phyloP scores from a whole-genome alignment of 1,140 invertebrate genomes.

The Drosophila tropicalis region DNA sequence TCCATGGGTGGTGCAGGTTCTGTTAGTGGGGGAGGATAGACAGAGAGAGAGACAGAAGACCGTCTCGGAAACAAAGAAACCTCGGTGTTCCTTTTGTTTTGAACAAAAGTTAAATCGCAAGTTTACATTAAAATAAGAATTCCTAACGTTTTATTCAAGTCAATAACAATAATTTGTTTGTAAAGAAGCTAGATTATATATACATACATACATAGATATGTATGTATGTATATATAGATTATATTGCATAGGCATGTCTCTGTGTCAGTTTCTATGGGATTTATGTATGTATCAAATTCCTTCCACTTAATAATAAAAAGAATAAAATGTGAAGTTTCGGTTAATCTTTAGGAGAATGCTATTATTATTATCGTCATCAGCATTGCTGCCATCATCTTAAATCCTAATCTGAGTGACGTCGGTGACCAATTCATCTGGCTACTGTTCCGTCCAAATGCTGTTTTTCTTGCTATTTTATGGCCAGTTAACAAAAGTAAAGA shows the following conservation, averaged over 20 bases:
- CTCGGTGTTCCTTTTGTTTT: neutral
- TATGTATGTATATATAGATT: too few relatives aligned
- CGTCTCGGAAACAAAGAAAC: constrained; percentile 15
- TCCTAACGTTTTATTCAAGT: neutral
- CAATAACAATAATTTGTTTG: too few relatives aligned
- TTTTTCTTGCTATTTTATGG: constrained; percentile 48
- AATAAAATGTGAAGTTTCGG: too few relatives aligned
- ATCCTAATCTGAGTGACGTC: constrained; percentile 43
- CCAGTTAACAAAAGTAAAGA: constrained; percentile 52
- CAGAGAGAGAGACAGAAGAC: neutral
- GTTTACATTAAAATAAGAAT: neutral
- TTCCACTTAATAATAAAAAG: too few relatives aligned
- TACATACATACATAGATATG: too few relatives aligned
- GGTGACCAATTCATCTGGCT: constrained; percentile 56
- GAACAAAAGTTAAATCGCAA: neutral
- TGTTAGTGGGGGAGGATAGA: neutral
- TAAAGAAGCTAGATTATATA: too few relatives aligned
- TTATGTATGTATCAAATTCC: too few relatives aligned
- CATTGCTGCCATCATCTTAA: neutral
- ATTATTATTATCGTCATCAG: too few relatives aligned
- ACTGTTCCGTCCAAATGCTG: constrained; percentile 25
- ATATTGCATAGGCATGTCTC: too few relatives aligned
- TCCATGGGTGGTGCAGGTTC: constrained; percentile 7
- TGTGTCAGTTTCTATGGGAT: too few relatives aligned
- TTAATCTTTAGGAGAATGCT: too few relatives aligned